Evolutionary conservation across 2,113 vertebrate genomes (phyloP).

Genomic region (Sorex araneus): DNA sequence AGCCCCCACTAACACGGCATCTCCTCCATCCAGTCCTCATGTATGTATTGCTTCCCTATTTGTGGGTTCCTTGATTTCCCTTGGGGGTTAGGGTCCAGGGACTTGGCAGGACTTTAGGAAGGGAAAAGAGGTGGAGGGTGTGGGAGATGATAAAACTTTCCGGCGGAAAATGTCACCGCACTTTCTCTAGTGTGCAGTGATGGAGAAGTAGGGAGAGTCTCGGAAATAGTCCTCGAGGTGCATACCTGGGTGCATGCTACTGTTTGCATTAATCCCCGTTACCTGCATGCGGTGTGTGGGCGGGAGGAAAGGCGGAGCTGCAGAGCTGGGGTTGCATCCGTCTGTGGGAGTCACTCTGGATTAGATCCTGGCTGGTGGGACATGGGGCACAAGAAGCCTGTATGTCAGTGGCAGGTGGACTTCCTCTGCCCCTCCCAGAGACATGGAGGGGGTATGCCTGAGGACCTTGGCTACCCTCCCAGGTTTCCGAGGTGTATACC

Average conservation of each 20-base stretch:
- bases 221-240: neutral
- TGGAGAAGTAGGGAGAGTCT: neutral
- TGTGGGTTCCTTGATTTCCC: constrained; percentile 36
- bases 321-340: neutral
- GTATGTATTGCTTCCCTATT: constrained; percentile 92
- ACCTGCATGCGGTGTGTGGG: neutral
- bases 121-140: neutral
- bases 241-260: neutral
- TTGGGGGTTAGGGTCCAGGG: neutral
- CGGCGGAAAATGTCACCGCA: neutral
- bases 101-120: neutral
- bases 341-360: neutral
- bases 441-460: neutral
- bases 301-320: too few species aligned
- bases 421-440: neutral
- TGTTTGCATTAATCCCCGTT: neutral
- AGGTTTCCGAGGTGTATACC: neutral
- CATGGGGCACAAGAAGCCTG: neutral
- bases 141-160: constrained; percentile 11
- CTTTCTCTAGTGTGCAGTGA: accelerated
- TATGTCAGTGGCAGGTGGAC: neutral
- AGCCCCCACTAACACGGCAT: constrained; percentile 93
- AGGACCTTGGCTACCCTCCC: neutral
- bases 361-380: neutral
- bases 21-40: constrained; percentile 92